A percentile compares a stretch with the other conserved stretches of the same genome.
These are phyloP conservation scores for Hylomyscus alleni DNA, from an alignment of 2,797 vertebrate species.

Conservation along the genomic window DNA sequence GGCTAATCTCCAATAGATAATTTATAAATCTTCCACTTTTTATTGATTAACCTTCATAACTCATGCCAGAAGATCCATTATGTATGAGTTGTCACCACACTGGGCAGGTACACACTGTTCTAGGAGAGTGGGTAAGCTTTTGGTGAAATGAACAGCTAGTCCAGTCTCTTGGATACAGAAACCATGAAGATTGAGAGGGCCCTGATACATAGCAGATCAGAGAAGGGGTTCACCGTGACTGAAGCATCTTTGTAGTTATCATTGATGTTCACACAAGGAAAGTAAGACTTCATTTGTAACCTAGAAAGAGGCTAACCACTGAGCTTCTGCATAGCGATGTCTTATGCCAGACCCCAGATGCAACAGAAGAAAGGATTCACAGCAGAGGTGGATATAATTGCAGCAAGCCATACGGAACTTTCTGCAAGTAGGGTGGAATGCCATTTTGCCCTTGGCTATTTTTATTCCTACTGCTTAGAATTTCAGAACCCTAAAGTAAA, in stretches of 20 bases:
- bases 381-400: rapidly evolving
- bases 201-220: neutral
- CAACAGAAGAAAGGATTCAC: neutral
- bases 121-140: constrained; percentile 63
- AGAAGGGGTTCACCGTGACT: neutral
- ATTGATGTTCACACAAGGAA: neutral
- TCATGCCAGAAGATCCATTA: constrained; percentile 82
- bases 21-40: constrained; percentile 82
- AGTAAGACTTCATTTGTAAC: neutral
- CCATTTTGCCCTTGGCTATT: neutral
- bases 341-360: neutral
- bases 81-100: constrained; percentile 68
- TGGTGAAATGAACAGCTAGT: constrained; percentile 30
- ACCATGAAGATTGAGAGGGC: neutral
- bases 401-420: neutral
- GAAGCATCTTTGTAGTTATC: neutral
- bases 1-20: constrained; percentile 79
- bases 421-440: neutral
- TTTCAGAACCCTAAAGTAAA: neutral
- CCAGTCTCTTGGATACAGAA: constrained; percentile 13
- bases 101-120: constrained; percentile 72
- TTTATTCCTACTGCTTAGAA: neutral
- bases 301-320: neutral
- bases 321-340: rapidly evolving
- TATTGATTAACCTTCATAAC: constrained; percentile 85